phyloP scores from a whole-genome alignment of 1,140 invertebrate species.

The Planococcus citri region DNA sequence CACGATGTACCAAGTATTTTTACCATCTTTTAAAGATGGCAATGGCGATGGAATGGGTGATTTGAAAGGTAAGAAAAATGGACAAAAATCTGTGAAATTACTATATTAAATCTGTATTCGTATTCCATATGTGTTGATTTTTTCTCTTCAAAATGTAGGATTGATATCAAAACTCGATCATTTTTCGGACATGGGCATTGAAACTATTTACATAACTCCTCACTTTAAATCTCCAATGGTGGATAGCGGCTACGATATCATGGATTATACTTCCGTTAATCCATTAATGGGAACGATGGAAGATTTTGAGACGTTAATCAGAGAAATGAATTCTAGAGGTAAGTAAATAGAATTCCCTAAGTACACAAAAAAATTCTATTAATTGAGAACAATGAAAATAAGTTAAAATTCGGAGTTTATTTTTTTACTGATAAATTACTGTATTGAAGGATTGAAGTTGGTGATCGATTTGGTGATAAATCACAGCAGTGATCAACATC shows the following conservation, averaged over 20 bases:
- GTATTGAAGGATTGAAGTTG: conserved; percentile 51
- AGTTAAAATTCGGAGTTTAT: neutral
- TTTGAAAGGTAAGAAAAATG: too few relatives aligned
- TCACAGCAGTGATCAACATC: conserved; percentile 62
- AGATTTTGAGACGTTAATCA: conserved; percentile 43
- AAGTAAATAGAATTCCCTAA: too few relatives aligned
- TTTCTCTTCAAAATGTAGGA: conserved; percentile 33
- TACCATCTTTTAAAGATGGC: too few relatives aligned
- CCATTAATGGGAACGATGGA: conserved; percentile 54
- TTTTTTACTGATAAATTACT: neutral
- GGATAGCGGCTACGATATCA: conserved; percentile 61
- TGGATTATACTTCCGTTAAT: conserved; percentile 58
- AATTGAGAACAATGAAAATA: too few relatives aligned
- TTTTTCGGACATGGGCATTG: conserved; percentile 47
- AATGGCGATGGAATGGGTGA: too few relatives aligned
- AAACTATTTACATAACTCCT: conserved; percentile 57
- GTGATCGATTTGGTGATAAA: conserved; percentile 80
- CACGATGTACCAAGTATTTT: too few relatives aligned
- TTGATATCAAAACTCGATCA: conserved; percentile 48
- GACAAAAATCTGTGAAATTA: too few relatives aligned
- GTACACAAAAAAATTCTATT: too few relatives aligned
- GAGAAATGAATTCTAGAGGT: too few relatives aligned
- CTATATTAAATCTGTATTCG: too few relatives aligned
- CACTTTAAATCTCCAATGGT: conserved; percentile 54
- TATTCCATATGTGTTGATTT: too few relatives aligned